Conservation (phyloP, 2,888 invertebrate species). For the Volucella inflata region DNA sequence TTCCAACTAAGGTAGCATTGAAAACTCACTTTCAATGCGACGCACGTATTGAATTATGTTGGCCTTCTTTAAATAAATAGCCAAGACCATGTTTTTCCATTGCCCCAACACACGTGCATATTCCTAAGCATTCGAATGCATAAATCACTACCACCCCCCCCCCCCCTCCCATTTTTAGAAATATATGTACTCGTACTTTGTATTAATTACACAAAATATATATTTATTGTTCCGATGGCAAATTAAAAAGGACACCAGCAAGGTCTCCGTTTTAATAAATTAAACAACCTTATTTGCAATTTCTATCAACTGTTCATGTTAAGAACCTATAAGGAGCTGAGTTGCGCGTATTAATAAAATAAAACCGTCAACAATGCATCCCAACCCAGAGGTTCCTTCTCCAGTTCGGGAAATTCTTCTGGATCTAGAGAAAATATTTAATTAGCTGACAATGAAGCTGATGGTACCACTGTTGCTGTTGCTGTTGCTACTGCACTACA, state of each 20-base stretch:
- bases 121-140: too few species aligned
- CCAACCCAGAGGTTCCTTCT: slow-evolving; percentile 4
- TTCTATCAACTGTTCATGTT: slow-evolving; percentile 72
- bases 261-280: slow-evolving; percentile 65
- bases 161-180: neutral
- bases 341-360: slow-evolving; percentile 49
- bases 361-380: slow-evolving; percentile 37
- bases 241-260: slow-evolving; percentile 22
- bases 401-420: slow-evolving; percentile 35
- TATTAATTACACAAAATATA: slow-evolving; percentile 45
- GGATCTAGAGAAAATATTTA: slow-evolving; percentile 69
- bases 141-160: neutral
- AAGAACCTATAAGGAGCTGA: slow-evolving; percentile 69
- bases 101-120: too few species aligned
- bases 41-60: too few species aligned
- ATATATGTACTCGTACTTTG: neutral
- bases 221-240: slow-evolving; percentile 8
- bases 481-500: too few species aligned
- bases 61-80: too few species aligned
- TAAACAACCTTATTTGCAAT: slow-evolving; percentile 74
- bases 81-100: too few species aligned
- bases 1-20: too few species aligned
- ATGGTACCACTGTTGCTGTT: neutral
- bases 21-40: too few species aligned
- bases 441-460: slow-evolving; percentile 64